A percentile compares a stretch with the other conserved stretches of the same genome.
Evolutionary conservation across 2,888 invertebrate genomes (phyloP).

Genomic region (Drosophila prostipennis): DNA sequence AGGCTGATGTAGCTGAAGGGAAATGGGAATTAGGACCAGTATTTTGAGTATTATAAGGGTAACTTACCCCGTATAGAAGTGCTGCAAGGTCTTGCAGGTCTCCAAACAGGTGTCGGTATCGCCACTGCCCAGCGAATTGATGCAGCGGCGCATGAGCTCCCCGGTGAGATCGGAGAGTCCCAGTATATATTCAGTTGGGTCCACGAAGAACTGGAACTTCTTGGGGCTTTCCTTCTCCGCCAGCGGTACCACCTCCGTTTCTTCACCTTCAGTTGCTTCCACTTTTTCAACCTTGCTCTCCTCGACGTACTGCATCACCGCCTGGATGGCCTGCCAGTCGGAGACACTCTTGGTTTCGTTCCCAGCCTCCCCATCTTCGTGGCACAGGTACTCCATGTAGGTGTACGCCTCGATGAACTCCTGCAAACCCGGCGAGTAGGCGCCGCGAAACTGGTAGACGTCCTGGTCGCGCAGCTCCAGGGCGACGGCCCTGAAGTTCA

Average conservation of each 20-base stretch:
- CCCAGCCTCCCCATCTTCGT: conserved; percentile 63
- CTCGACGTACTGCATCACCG: conserved; percentile 82
- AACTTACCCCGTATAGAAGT: conserved; percentile 80
- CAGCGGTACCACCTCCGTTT: not conserved
- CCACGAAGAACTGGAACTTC: conserved; percentile 80
- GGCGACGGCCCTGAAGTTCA: conserved; percentile 88
- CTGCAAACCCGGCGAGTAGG: conserved; percentile 88
- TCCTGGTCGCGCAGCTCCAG: conserved; percentile 90
- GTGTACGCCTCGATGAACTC: conserved; percentile 95
- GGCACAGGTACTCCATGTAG: conserved; percentile 88
- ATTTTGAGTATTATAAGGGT: too few relatives aligned
- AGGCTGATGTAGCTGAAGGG: conserved; percentile 82
- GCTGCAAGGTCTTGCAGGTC: conserved; percentile 89
- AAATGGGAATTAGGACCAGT: not conserved
- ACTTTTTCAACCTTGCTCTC: conserved; percentile 19
- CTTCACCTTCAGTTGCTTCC: not conserved
- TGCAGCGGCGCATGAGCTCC: conserved; percentile 95
- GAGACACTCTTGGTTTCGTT: conserved; percentile 85
- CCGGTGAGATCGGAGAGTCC: conserved; percentile 95
- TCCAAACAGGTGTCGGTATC: conserved; percentile 89
- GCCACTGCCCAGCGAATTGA: conserved; percentile 91
- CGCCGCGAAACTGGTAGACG: conserved; percentile 88
- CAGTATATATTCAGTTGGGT: conserved; percentile 87
- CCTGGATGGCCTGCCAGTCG: conserved; percentile 86
- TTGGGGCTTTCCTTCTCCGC: not conserved